Evolutionary conservation across 2,113 vertebrate species (phyloP), one percentile per base, ranked within the genome.

Genomic region (Aepyceros melampus): DNA sequence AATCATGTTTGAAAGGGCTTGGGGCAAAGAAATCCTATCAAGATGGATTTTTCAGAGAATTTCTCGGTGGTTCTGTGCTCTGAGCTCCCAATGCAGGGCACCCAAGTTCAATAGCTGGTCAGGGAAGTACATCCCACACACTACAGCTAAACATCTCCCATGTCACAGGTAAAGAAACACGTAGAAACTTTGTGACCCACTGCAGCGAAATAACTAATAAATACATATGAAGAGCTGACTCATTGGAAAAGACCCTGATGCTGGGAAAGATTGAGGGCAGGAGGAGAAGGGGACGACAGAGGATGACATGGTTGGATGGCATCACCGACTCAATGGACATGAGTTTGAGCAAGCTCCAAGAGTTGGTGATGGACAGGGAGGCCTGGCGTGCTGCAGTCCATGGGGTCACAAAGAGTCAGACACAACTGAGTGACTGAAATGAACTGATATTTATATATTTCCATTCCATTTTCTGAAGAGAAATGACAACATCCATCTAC

Each of bases 101-200:
- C 9, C 19, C 19, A 74, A 40, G n/a, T 74, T 74, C 0, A 0
- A 71, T 36, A 5, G 9, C 5, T 74, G n/a, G 10, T 36, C 36
- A 40, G 4, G 19, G 5, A 74, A 36, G 33, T 21, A 23, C 4
- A 6, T 40, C 67, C 2, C 64, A n/a, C 33, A n/a, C 19, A n/a
- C 33, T 5, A n/a, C 7, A n/a, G 64, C 16, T 9, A 67, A 67
- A 67, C 64, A 19, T 10, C 4, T 67, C 7, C 62, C 64, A 67
- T 5, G 64, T 17, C 8, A 0, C 8, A 1, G 64, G 64, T 67
- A n/a, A 67, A 19, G 33, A n/a, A 19, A n/a, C 4, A 0, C 2
- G 8, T 67, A 67, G 16, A n/a, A n/a, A 36, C 33, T n/a, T 67
- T 9, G 64, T n/a, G 33, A 19, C 8, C 62, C 33, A 4, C 33